These are phyloP conservation scores for Toxotes jaculatrix DNA, from an alignment of 2,113 vertebrate genomes.

Conservation along the genomic window DNA sequence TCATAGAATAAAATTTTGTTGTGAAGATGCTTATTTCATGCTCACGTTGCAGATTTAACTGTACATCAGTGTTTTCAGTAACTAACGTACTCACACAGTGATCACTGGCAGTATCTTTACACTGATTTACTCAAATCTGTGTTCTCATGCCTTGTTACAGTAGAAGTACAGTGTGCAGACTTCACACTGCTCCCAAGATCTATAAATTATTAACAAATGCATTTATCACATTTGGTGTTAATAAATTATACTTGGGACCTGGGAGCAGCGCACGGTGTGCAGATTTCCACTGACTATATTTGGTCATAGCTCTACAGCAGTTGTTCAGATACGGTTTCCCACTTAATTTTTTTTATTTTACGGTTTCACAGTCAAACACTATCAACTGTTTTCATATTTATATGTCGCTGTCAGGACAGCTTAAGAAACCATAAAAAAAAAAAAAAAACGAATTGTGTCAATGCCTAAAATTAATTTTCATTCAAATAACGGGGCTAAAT, in stretches of 20 bases:
- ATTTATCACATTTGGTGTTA: slow-evolving; percentile 51
- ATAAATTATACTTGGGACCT: slow-evolving; percentile 52
- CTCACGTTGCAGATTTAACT: too few species aligned
- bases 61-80: too few species aligned
- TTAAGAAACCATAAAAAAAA: too few species aligned
- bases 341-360: not conserved
- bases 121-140: not conserved
- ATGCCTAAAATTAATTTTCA: not conserved
- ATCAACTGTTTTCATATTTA: too few species aligned
- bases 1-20: not conserved
- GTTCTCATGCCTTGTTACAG: not conserved
- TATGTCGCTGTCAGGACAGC: too few species aligned
- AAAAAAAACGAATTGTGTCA: too few species aligned
- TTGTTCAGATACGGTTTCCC: not conserved
- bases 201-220: slow-evolving; percentile 51
- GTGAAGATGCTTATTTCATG: not conserved
- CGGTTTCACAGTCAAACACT: not conserved
- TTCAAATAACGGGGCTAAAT: not conserved
- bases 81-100: too few species aligned
- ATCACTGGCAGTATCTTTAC: too few species aligned
- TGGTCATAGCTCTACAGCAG: not conserved
- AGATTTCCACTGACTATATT: not conserved
- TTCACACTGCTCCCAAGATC: not conserved
- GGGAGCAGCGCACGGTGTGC: not conserved
- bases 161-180: slow-evolving; percentile 17